Evolutionary conservation across 2,888 invertebrate species (phyloP).

Genomic region (Philonicus albiceps): DNA sequence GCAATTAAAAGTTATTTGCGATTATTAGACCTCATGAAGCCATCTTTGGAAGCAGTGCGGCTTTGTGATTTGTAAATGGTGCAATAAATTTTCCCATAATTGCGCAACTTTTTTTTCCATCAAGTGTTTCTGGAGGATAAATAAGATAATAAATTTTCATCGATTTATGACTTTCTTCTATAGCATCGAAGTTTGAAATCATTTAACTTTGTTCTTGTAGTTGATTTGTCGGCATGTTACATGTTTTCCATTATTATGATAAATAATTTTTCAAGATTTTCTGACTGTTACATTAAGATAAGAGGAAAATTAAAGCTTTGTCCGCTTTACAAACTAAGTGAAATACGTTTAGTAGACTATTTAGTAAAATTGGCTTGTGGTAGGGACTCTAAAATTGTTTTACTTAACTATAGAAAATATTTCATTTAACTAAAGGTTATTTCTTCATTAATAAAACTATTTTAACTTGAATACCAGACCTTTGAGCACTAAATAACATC

Average conservation of each 20-base stretch:
- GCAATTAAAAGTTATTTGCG: slow-evolving; percentile 49
- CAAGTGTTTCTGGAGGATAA: neutral
- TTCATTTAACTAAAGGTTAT: too few species aligned
- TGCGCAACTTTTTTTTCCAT: slow-evolving; percentile 43
- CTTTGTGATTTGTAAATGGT: slow-evolving; percentile 19
- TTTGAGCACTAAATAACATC: too few species aligned
- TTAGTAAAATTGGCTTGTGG: too few species aligned
- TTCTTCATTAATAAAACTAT: too few species aligned
- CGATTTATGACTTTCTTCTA: slow-evolving; percentile 14
- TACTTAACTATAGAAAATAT: too few species aligned
- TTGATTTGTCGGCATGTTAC: neutral
- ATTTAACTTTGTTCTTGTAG: neutral
- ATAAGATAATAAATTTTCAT: neutral
- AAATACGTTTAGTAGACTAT: too few species aligned
- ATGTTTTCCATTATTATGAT: neutral
- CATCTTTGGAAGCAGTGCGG: slow-evolving; percentile 20
- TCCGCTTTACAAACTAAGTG: too few species aligned
- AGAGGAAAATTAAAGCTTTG: too few species aligned
- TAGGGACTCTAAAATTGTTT: too few species aligned
- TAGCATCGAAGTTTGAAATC: neutral
- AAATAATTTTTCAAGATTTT: neutral
- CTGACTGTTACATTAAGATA: neutral
- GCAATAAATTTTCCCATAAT: slow-evolving; percentile 40
- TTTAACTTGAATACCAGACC: too few species aligned
- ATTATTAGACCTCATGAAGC: slow-evolving; percentile 44